Evolutionary conservation across 2,797 vertebrate genomes (phyloP).

Genomic region (Xiphophorus birchmanni): DNA sequence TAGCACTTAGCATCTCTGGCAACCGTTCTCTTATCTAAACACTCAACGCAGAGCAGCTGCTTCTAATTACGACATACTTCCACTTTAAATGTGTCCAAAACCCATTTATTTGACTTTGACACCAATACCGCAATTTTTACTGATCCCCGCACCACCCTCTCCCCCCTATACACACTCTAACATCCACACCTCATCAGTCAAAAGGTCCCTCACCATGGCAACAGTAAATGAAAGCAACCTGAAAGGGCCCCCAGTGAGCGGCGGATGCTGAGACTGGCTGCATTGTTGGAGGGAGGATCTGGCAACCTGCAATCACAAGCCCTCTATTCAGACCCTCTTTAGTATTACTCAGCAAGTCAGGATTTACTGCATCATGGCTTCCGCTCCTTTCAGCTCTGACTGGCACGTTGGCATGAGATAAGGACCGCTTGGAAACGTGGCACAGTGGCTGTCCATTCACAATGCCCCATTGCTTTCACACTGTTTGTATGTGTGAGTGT

Average conservation of each 20-base stretch:
- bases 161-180: slow-evolving; percentile 35
- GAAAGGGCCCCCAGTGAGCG: slow-evolving; percentile 80
- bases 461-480: slow-evolving; percentile 62
- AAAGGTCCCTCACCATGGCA: slow-evolving; percentile 80
- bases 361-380: slow-evolving; percentile 84
- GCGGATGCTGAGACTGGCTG: slow-evolving; percentile 78
- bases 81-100: slow-evolving; percentile 68
- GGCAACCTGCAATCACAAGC: slow-evolving; percentile 85
- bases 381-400: slow-evolving; percentile 82
- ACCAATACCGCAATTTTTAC: slow-evolving; percentile 64
- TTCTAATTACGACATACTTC: slow-evolving; percentile 73
- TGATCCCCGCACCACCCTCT: slow-evolving; percentile 8
- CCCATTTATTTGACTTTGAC: slow-evolving; percentile 73
- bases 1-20: slow-evolving; percentile 32
- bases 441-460: slow-evolving; percentile 75
- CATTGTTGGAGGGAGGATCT: slow-evolving; percentile 80
- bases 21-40: slow-evolving; percentile 70
- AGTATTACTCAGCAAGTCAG: slow-evolving; percentile 86
- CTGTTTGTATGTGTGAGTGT: slow-evolving; percentile 51
- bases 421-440: slow-evolving; percentile 80
- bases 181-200: slow-evolving; percentile 80
- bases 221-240: slow-evolving; percentile 84
- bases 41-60: slow-evolving; percentile 70
- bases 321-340: slow-evolving; percentile 81
- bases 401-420: slow-evolving; percentile 85